Evolutionary conservation across 2,113 vertebrate species (phyloP), one percentile per base, ranked within the genome.

Genomic region (Cyrtonyx montezumae): DNA sequence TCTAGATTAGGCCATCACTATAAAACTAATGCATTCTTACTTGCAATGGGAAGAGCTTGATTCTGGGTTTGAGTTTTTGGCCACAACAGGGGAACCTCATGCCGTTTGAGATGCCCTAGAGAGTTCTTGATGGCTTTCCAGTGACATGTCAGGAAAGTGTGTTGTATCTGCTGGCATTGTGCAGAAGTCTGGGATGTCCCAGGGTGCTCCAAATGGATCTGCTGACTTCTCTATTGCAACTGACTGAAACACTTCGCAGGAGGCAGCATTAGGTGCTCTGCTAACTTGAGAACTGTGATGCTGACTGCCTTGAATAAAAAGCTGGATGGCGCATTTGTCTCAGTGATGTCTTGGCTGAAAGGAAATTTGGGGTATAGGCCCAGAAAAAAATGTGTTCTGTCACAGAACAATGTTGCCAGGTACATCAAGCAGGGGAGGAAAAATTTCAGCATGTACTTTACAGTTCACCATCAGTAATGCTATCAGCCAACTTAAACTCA

Each of bases 121-220:
- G 53, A 49, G 48, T 25, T 80, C 61, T 56, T 78, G 56, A 40
- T 73, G 67, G 46, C 70, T 82, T 84, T 91, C 66, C 87, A 82
- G 66, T 66, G 58, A 62, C 73, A 12, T 43, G 16, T 61, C 75
- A 76, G 74, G 71, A 56, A 30, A 69, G 5, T 7, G 4, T 87
- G 62, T 82, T 2, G 0, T 43, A 37, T 84, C 32, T 84, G 40
- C 45, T 91, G 85, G 46, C 79, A 51, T 45, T 6, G 2, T 12
- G 28, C 65, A 63, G 49, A 70, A 30, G 42, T 74, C 76, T 11
- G 12, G 42, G 37, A 67, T 86, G 61, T 51, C 63, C 73, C 68
- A 65, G 76, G n/a, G 17, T 91, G 28, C 55, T 91, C 82, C 76
- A 91, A 36, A 84, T 90, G 79, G 61, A 90, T 88, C 58, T 93